phyloP scores from a whole-genome alignment of 2,113 vertebrate species.

The Strigops habroptila region DNA sequence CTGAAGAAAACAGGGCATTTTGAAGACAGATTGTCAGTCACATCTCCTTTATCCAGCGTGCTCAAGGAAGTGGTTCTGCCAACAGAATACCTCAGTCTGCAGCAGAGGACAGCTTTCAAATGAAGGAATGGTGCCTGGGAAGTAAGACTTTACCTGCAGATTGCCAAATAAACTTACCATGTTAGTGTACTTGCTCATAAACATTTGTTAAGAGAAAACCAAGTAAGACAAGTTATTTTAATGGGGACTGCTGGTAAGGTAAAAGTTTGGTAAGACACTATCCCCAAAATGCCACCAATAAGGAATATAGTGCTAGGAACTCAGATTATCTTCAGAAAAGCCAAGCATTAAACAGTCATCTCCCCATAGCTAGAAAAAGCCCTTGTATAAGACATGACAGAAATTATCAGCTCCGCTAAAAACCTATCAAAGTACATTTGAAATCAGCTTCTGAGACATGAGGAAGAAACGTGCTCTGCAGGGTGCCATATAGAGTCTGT shows the following conservation, averaged over 20 bases:
- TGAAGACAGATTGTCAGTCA: slow-evolving; percentile 22
- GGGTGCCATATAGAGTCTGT: not conserved
- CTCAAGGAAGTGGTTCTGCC: not conserved
- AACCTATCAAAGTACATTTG: not conserved
- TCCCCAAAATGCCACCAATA: not conserved
- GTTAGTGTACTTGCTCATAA: not conserved
- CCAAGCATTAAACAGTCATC: not conserved
- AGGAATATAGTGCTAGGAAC: not conserved
- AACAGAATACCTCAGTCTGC: not conserved
- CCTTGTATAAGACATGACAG: not conserved
- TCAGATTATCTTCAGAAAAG: not conserved
- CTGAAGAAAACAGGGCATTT: slow-evolving; percentile 12
- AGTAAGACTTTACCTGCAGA: not conserved
- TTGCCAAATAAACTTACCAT: not conserved
- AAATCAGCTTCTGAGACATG: not conserved
- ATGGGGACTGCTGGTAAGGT: not conserved
- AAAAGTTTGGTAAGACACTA: not conserved
- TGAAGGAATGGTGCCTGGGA: not conserved
- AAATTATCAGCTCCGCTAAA: not conserved
- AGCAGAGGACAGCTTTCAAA: not conserved
- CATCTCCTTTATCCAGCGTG: not conserved
- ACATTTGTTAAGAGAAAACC: not conserved
- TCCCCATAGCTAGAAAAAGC: not conserved
- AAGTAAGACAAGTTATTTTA: not conserved
- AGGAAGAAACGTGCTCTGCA: not conserved